Conservation (phyloP, 1,140 invertebrate species). For the Pollicipes pollicipes region DNA sequence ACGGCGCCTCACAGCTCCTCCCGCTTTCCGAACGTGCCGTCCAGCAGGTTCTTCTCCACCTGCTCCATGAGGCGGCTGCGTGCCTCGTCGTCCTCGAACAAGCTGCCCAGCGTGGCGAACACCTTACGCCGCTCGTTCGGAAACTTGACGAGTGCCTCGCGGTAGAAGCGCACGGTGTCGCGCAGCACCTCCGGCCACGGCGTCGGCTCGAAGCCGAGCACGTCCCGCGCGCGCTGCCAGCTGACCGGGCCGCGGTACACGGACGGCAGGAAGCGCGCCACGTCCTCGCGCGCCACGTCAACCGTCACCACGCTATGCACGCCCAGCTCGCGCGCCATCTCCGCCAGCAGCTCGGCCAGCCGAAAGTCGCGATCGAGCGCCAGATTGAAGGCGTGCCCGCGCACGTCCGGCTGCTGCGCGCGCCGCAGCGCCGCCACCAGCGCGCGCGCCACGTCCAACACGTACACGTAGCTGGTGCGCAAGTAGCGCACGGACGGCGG, state of each 20-base stretch:
- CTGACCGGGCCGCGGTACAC: conserved; percentile 28
- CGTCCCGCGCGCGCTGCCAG: conserved; percentile 24
- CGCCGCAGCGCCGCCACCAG: conserved; percentile 21
- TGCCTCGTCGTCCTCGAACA: not conserved
- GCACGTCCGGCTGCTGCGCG: conserved; percentile 20
- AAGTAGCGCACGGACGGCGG: conserved; percentile 22
- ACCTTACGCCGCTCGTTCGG: not conserved
- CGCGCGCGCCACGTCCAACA: conserved; percentile 28
- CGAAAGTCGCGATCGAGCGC: conserved; percentile 25
- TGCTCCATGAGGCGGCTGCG: not conserved
- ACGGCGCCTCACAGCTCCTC: no score
- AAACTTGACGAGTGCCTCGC: not conserved
- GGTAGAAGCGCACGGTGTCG: not conserved
- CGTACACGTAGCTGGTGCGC: conserved; percentile 30
- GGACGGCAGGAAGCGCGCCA: conserved; percentile 29
- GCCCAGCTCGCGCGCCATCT: conserved; percentile 21
- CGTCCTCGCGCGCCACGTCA: conserved; percentile 15
- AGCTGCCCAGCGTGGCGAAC: not conserved
- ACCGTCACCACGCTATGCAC: conserved; percentile 17
- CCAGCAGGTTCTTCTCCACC: not conserved
- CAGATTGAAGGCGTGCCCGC: conserved; percentile 30
- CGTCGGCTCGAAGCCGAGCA: conserved; percentile 27
- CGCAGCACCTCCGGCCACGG: not conserved
- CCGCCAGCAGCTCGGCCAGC: conserved; percentile 19
- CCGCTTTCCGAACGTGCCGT: not conserved